phyloP scores from a whole-genome alignment of 2,797 vertebrate species.

The Cheirogaleus major region DNA sequence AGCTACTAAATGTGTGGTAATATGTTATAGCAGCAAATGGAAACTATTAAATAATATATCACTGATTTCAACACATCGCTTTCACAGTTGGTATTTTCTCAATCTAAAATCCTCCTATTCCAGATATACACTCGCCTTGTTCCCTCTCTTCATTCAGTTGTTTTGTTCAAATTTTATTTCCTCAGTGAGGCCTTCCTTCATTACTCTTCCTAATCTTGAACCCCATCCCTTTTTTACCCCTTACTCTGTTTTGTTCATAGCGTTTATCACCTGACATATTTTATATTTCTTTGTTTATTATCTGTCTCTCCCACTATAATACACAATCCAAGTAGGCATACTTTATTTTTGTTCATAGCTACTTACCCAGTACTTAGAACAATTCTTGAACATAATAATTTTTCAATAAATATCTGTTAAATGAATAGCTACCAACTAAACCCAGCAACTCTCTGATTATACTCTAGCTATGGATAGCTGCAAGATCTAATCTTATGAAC shows the following conservation, averaged over 20 bases:
- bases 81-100: background rate
- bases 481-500: background rate
- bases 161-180: background rate
- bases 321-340: background rate
- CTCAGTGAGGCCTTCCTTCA: background rate
- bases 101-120: background rate
- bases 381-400: background rate
- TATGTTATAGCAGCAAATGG: background rate
- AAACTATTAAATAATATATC: background rate
- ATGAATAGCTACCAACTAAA: background rate
- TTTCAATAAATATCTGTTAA: background rate
- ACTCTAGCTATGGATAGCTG: background rate
- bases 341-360: background rate
- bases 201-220: background rate
- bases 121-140: background rate
- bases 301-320: background rate
- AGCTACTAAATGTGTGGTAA: background rate
- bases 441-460: background rate
- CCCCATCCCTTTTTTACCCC: background rate
- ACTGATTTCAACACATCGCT: background rate
- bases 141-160: background rate
- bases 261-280: background rate
- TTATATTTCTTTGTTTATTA: background rate
- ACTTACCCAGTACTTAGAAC: background rate
- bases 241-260: background rate